These are phyloP conservation scores for Sparidentex hasta DNA, from an alignment of 2,797 vertebrate genomes.

Conservation along the genomic window DNA sequence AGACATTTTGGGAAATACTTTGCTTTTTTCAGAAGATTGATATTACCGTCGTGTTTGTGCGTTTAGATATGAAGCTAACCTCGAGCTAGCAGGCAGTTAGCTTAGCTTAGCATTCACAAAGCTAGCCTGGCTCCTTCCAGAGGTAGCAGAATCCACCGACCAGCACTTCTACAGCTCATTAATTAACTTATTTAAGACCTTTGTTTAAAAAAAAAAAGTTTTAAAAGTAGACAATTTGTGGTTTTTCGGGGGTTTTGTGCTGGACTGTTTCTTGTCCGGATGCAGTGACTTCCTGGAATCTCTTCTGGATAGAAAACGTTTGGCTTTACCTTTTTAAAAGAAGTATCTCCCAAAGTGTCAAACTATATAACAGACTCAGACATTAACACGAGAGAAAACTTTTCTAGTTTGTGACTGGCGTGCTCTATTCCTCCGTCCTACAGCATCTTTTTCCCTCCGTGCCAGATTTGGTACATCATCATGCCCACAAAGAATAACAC, in stretches of 20 bases:
- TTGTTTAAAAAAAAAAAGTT: not conserved
- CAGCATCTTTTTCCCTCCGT: not conserved
- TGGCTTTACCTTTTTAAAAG: not conserved
- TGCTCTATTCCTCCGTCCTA: constrained; percentile 17
- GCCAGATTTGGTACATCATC: constrained; percentile 24
- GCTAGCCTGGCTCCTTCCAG: not conserved
- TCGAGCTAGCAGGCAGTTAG: not conserved
- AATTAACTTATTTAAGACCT: not conserved
- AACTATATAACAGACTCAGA: not conserved
- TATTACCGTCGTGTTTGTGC: not conserved
- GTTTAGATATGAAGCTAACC: not conserved
- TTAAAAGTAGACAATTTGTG: not conserved
- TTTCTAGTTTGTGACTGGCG: constrained; percentile 26
- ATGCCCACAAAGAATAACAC: constrained; percentile 7
- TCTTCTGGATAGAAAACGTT: not conserved
- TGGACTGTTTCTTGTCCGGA: not conserved
- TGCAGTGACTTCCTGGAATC: not conserved
- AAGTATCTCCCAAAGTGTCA: not conserved
- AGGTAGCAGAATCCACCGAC: not conserved
- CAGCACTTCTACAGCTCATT: not conserved
- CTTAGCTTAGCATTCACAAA: constrained; percentile 5
- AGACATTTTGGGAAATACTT: constrained; percentile 11
- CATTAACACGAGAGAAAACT: constrained; percentile 2
- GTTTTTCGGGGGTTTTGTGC: too few relatives aligned
- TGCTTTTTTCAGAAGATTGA: not conserved